These are phyloP conservation scores for Quiscalus mexicanus DNA, from an alignment of 2,113 vertebrate species.

Conservation along the genomic window DNA sequence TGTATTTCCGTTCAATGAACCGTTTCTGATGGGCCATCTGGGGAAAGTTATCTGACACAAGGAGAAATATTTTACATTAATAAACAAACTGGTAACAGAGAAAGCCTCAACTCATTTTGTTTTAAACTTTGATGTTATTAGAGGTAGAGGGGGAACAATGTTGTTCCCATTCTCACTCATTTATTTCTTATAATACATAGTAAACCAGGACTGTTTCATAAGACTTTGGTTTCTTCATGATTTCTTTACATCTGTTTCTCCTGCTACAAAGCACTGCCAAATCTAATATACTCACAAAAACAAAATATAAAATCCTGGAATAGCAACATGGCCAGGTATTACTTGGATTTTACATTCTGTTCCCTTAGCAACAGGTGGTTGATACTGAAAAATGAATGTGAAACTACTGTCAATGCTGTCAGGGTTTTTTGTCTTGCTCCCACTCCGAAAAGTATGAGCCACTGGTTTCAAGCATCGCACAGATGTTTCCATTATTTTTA, in stretches of 20 bases:
- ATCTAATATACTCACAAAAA: constrained; percentile 5
- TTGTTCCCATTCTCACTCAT: background rate
- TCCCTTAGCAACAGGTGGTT: constrained; percentile 53
- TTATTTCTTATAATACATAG: background rate
- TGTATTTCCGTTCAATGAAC: constrained; percentile 99
- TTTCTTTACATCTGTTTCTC: background rate
- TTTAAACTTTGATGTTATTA: background rate
- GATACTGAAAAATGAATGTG: background rate
- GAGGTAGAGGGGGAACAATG: background rate
- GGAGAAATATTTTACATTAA: constrained; percentile 76
- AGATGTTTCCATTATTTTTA: background rate
- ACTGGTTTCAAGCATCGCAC: background rate
- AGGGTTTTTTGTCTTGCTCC: background rate
- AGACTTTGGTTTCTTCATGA: background rate
- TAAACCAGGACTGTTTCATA: background rate
- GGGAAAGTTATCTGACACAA: constrained; percentile 96
- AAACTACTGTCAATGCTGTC: background rate
- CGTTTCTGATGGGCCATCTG: constrained; percentile 99
- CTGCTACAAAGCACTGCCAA: background rate
- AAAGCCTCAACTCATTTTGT: background rate
- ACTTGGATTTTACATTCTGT: constrained; percentile 22
- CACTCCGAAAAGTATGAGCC: background rate
- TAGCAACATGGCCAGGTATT: background rate
- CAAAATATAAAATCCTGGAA: background rate
- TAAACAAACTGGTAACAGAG: constrained; percentile 57